Evolutionary conservation across 2,113 vertebrate species (phyloP).

Genomic region (Actenoides lindsayi): DNA sequence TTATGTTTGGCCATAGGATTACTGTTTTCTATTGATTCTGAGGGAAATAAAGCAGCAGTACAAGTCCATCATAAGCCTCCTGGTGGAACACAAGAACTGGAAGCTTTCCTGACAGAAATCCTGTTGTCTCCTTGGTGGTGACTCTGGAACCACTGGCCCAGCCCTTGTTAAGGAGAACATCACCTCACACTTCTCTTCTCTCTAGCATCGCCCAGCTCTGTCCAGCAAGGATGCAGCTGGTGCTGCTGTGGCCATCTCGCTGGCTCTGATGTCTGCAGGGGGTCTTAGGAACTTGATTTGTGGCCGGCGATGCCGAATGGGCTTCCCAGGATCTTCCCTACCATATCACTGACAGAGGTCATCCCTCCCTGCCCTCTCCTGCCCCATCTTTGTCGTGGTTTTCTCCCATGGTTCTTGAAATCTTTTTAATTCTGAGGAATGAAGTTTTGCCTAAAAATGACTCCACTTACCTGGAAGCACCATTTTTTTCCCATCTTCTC

Average conservation of each 20-base stretch:
- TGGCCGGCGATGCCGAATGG: neutral
- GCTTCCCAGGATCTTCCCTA: neutral
- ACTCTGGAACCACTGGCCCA: fast-evolving
- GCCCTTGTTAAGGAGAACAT: neutral
- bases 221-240: fast-evolving
- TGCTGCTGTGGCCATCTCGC: neutral
- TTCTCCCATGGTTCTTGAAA: neutral
- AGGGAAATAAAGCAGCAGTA: conserved; percentile 1
- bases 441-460: neutral
- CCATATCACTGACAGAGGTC: neutral
- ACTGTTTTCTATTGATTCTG: conserved; percentile 40
- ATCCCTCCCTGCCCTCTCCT: neutral
- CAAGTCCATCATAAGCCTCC: neutral
- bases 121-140: neutral
- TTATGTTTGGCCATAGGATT: neutral
- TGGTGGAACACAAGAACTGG: neutral
- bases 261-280: fast-evolving
- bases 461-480: neutral
- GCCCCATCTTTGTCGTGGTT: neutral
- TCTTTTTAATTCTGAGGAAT: neutral
- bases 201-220: neutral
- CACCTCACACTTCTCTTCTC: neutral
- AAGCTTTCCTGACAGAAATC: neutral
- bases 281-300: fast-evolving
- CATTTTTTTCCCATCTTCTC: neutral